A percentile compares a stretch with the other conserved stretches of the same genome.
Conservation (phyloP, 2,888 invertebrate species). For the Noctua comes region DNA sequence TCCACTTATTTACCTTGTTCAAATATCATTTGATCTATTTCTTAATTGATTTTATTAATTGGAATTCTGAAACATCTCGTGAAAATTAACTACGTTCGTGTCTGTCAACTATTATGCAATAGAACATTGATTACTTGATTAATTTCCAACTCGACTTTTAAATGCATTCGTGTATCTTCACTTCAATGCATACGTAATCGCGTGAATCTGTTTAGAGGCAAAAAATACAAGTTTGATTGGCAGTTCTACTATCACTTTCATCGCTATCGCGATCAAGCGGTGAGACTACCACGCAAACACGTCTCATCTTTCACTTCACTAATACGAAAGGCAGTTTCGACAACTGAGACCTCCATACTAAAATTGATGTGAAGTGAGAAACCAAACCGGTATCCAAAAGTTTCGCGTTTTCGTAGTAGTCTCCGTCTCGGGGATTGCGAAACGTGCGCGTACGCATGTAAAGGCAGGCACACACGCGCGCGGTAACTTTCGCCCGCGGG, state of each 20-base stretch:
- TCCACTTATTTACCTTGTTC: conserved; percentile 38
- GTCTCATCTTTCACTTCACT: conserved; percentile 45
- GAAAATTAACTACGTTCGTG: conserved; percentile 12
- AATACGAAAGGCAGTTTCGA: conserved; percentile 60
- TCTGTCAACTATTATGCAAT: conserved; percentile 14
- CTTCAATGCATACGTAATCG: conserved; percentile 33
- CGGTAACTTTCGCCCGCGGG: conserved; percentile 87
- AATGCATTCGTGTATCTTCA: conserved; percentile 18
- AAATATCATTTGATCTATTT: conserved; percentile 47
- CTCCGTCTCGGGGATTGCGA: conserved; percentile 70
- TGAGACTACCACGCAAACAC: conserved; percentile 26
- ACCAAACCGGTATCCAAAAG: conserved; percentile 64
- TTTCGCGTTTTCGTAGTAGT: conserved; percentile 62
- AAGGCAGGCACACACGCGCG: conserved; percentile 76
- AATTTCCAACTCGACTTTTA: conserved; percentile 26
- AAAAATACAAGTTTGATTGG: conserved; percentile 43
- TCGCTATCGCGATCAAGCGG: conserved; percentile 64
- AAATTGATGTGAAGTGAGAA: conserved; percentile 58
- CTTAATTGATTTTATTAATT: conserved; percentile 22
- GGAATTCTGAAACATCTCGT: conserved; percentile 23
- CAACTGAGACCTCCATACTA: conserved; percentile 19
- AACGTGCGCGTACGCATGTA: conserved; percentile 77
- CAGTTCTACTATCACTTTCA: conserved; percentile 80
- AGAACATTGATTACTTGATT: conserved; percentile 33
- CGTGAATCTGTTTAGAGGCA: conserved; percentile 30